Base-by-base conservation (phyloP, 2,888 invertebrate species). In the Beris chalybata region DNA sequence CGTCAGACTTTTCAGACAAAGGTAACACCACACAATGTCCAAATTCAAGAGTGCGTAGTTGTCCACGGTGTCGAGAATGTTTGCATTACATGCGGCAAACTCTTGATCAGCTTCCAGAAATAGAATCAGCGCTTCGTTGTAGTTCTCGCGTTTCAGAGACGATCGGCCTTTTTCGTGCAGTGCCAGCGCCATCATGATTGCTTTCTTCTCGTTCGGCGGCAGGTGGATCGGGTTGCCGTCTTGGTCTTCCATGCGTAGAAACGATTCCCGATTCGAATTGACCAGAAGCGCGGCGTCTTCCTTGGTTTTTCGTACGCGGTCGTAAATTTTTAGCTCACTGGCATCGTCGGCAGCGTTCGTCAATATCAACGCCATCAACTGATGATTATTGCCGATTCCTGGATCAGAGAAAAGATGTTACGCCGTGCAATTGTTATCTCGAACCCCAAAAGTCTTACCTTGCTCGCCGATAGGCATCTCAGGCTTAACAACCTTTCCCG, bases 1-100 rank as follows among this genome's bases (percentile, higher is more conserved):
- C 0, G 85, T 82, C 45, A 93, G 83, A 75, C 86, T 88, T 70
- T 79, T 79, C 30, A 94, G 83, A 74, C 89, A 87, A 61, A 93
- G 83, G 81, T 93, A 93, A 78, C 93, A 92, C 93, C 94, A 94
- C n/a, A 91, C 89, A 70, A 93, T 89, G 79, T 94, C 93, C 74
- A 94, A 81, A 79, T 92, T 92, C 43, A 93, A 83, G 5, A 93
- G 82, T 0, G 90, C 93, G 80, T 89, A 91, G 80, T 94, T 94
- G 80, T 93, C 93, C 9, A 92, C 92, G 0, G 85, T 79, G 66
- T 87, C 83, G 38, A 93, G 81, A 58, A 79, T 76, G 29, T 76
- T 73, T 0, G 80, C 78, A 59, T 77, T 73, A 64, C 80, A 80
- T 0, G 72, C 71, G 84, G 84, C 84, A 74, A 90, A 87, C 74